phyloP scores from a whole-genome alignment of 2,113 vertebrate genomes.

The Psilopogon haemacephalus region DNA sequence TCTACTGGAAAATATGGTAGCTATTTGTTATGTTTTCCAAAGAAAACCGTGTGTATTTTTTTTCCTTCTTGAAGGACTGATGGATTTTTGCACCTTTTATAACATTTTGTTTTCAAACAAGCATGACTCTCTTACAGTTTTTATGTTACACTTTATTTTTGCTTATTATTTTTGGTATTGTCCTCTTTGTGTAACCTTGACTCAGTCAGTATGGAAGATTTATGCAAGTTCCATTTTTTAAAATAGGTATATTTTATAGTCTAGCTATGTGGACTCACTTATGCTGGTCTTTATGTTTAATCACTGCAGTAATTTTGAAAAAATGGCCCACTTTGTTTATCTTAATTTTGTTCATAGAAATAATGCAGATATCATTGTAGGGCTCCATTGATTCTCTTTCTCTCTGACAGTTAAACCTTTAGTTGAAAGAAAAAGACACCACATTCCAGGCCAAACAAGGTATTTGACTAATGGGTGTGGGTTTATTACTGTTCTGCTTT shows the following conservation, averaged over 20 bases:
- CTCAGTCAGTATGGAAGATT: not conserved
- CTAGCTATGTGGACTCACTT: not conserved
- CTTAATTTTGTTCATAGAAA: conserved; percentile 22
- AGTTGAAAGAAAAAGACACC: conserved; percentile 25
- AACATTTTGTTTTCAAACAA: conserved; percentile 23
- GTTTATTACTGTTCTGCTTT: conserved; percentile 35
- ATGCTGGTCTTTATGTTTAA: conserved; percentile 9
- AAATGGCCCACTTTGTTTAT: conserved; percentile 28
- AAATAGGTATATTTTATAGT: not conserved
- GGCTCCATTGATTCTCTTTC: not conserved
- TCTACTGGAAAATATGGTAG: not conserved
- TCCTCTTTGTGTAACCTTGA: conserved; percentile 4
- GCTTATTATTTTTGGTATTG: not conserved
- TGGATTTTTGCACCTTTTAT: not conserved
- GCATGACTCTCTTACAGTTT: not conserved
- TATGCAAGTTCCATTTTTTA: conserved; percentile 2
- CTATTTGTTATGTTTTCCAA: not conserved
- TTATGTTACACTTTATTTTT: conserved; percentile 19
- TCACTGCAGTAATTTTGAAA: conserved; percentile 27
- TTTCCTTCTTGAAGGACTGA: not conserved
- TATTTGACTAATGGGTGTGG: conserved; percentile 7
- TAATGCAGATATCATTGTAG: not conserved
- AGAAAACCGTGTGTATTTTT: not conserved
- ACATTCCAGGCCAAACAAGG: not conserved
- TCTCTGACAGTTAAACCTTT: conserved; percentile 25